Evolutionary conservation across 1,140 invertebrate genomes (phyloP), one percentile per base, ranked within the genome.

Genomic region (Orussus abietinus): DNA sequence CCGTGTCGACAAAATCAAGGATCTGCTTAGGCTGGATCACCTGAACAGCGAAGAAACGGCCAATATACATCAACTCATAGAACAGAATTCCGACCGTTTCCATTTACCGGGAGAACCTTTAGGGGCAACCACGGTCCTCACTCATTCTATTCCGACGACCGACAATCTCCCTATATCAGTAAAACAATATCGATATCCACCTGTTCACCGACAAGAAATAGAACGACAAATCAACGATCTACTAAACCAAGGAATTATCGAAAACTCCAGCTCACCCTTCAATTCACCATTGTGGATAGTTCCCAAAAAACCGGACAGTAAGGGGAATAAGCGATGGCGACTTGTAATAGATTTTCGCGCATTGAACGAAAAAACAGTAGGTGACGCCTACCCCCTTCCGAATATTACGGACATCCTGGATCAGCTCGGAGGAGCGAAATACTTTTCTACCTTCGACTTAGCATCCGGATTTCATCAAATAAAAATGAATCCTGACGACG

Each of bases 401-500:
- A n/a, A n/a, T n/a, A n/a, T n/a, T n/a, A n/a, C n/a, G n/a, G n/a
- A n/a, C n/a, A n/a, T n/a, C n/a, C n/a, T n/a, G n/a, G n/a, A n/a
- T n/a, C n/a, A n/a, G n/a, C n/a, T n/a, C n/a, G n/a, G n/a, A n/a
- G n/a, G n/a, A n/a, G n/a, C n/a, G n/a, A n/a, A n/a, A n/a, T n/a
- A n/a, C n/a, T n/a, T n/a, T n/a, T n/a, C n/a, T n/a, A n/a, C n/a
- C n/a, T n/a, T n/a, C n/a, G n/a, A n/a, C n/a, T n/a, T n/a, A n/a
- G n/a, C n/a, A n/a, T n/a, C n/a, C n/a, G n/a, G n/a, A n/a, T n/a
- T n/a, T n/a, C n/a, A 74, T 76, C 72, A 77, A 45, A 49, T 76
- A 5, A 29, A 38, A 3, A 32, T 75, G 1, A 49, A 55, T 1
- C 17, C 37, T 19, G 38, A 50, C 10, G 53, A 62, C 38, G 49